A percentile compares a stretch with the other conserved stretches of the same genome.
Conservation (phyloP, 1,140 invertebrate genomes). For the Penaeus chinensis region DNA sequence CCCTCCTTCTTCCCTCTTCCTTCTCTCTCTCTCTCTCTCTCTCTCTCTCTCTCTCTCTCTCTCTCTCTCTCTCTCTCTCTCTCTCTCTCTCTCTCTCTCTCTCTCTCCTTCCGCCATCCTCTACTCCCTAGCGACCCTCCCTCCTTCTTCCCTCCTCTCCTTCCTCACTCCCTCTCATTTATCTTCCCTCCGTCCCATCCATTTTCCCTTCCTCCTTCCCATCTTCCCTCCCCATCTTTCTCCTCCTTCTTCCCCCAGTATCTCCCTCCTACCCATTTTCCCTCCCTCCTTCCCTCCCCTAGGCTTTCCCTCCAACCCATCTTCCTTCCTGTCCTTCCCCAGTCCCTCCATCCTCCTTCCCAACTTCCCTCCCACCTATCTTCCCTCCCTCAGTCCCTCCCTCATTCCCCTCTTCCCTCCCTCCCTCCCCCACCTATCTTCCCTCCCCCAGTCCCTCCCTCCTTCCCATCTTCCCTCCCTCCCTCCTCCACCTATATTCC, state of each 20-base stretch:
- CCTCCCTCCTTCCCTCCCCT: no score
- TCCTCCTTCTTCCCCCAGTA: no score
- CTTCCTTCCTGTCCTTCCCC: not conserved
- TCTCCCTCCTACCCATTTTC: no score
- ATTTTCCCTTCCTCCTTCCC: not conserved
- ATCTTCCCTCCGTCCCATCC: not conserved
- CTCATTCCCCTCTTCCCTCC: not conserved
- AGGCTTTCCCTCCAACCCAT: not conserved
- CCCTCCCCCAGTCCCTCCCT: not conserved
- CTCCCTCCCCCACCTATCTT: not conserved
- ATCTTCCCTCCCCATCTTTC: no score
- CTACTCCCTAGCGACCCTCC: not conserved
- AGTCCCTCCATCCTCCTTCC: not conserved
- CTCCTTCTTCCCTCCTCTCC: not conserved
- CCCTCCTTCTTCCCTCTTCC: no score
- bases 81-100: slow-evolving; percentile 9
- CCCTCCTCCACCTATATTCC: not conserved
- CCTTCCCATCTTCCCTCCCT: not conserved
- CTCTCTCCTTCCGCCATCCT: not conserved
- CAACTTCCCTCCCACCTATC: no score
- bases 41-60: no score
- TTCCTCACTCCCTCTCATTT: no score
- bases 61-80: slow-evolving; percentile 19
- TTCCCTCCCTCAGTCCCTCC: not conserved
- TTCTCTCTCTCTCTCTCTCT: no score